These are phyloP conservation scores for Anomalospiza imberbis DNA, from an alignment of 2,797 vertebrate genomes.

Conservation along the genomic window DNA sequence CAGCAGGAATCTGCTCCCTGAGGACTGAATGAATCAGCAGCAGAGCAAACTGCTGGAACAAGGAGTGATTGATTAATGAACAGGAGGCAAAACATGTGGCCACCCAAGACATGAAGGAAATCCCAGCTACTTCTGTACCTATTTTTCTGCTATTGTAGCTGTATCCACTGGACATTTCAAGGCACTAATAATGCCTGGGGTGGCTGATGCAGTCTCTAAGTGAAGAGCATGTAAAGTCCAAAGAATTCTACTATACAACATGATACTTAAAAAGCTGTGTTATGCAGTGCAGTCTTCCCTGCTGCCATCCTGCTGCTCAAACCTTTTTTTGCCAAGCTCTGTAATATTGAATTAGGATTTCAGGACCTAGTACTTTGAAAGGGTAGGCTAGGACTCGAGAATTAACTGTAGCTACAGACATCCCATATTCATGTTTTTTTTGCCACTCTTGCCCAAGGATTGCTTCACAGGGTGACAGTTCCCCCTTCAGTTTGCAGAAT, in stretches of 20 bases:
- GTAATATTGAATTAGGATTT: background rate
- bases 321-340: background rate
- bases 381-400: background rate
- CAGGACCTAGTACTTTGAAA: background rate
- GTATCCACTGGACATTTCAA: background rate
- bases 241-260: background rate
- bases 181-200: background rate
- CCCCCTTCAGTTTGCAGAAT: background rate
- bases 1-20: conserved; percentile 33
- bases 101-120: background rate
- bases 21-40: conserved; percentile 21
- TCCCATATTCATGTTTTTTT: background rate
- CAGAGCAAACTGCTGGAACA: conserved; percentile 11
- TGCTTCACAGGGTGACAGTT: background rate
- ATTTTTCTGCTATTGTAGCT: background rate
- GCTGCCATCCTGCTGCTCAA: background rate
- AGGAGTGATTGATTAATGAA: background rate
- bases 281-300: background rate
- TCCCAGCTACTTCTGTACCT: background rate
- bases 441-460: background rate
- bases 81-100: background rate
- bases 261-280: background rate
- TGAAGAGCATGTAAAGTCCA: background rate
- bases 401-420: background rate
- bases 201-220: background rate